Evolutionary conservation across 2,113 vertebrate genomes (phyloP), one percentile per base, ranked within the genome.

Genomic region (Mixornis gularis): DNA sequence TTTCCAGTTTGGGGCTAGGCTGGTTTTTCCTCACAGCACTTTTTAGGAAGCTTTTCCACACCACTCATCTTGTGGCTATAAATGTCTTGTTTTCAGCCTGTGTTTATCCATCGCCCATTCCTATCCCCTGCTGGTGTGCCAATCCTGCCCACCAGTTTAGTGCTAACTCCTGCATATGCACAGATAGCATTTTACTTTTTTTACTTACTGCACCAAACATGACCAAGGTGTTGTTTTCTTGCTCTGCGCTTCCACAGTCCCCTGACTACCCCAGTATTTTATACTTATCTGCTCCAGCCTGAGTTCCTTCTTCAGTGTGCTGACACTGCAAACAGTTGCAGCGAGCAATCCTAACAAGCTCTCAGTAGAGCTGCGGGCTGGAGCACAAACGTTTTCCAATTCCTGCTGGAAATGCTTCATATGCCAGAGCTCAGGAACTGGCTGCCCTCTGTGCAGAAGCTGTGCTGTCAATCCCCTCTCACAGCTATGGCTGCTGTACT

Each of bases 61-160:
- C 41, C 0, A 0, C 19, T 19, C 14, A 36, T 20, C 46, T 69
- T 3, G 1, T 21, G 34, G 43, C 38, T 55, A 62, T 43, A 59
- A 78, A 74, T 7, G 6, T 49, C 69, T 55, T 8, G 11, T 73
- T 86, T 82, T 59, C 68, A 70, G 38, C 8, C 43, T 38, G 11
- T 41, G 16, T 53, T 86, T 66, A 63, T 41, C 40, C 19, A 29
- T 2, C 27, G 49, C 9, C 24, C 36, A 27, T 29, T 70, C 21
- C 66, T 6, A 34, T 10, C 4, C 36, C 30, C 22, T 9, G 24
- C 18, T 74, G n/a, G 40, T 30, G 32, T 46, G 17, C 66, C 85
- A 93, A 7, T 12, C 10, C 56, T 36, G 10, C 9, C 32, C 65
- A 32, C 12, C 36, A 29, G 25, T 25, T 62, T 4, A 49, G 41